Evolutionary conservation across 2,888 invertebrate species (phyloP).

Genomic region (Isoperla grammatica): DNA sequence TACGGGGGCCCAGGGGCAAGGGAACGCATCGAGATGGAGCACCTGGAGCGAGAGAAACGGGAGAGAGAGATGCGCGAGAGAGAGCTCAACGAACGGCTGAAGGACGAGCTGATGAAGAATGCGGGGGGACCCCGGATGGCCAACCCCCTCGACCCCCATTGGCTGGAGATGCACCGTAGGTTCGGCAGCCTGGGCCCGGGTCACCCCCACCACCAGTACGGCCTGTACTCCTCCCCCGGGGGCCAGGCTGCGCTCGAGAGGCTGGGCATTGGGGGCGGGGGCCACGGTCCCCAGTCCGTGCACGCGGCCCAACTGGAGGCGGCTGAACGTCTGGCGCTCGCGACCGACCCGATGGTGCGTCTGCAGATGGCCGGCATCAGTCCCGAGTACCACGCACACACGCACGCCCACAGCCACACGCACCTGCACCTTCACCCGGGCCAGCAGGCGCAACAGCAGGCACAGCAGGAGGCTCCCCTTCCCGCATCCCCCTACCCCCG

Average conservation of each 20-base stretch:
- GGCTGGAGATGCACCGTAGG: slow-evolving; percentile 83
- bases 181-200: slow-evolving; percentile 41
- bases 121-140: slow-evolving; percentile 49
- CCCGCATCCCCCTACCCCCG: slow-evolving; percentile 72
- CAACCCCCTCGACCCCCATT: slow-evolving; percentile 46
- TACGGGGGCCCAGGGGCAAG: slow-evolving; percentile 76
- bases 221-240: slow-evolving; percentile 49
- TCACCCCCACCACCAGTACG: slow-evolving; percentile 57
- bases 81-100: slow-evolving; percentile 76
- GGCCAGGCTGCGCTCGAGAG: slow-evolving; percentile 55
- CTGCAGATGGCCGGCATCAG: slow-evolving; percentile 89
- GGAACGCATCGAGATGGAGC: slow-evolving; percentile 52
- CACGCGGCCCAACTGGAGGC: slow-evolving; percentile 62
- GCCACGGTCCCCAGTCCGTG: slow-evolving; percentile 49
- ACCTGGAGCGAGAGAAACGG: slow-evolving; percentile 61
- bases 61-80: slow-evolving; percentile 66
- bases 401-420: slow-evolving; percentile 86
- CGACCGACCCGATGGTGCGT: slow-evolving; percentile 87
- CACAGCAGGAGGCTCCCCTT: slow-evolving; percentile 53
- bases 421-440: slow-evolving; percentile 85
- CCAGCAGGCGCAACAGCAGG: slow-evolving; percentile 56
- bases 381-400: slow-evolving; percentile 87
- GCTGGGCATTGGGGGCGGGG: slow-evolving; percentile 50
- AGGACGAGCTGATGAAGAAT: slow-evolving; percentile 82
- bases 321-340: slow-evolving; percentile 74